A percentile compares a stretch with the other conserved stretches of the same genome.
phyloP scores from a whole-genome alignment of 2,113 vertebrate species.

The Ciconia maguari region DNA sequence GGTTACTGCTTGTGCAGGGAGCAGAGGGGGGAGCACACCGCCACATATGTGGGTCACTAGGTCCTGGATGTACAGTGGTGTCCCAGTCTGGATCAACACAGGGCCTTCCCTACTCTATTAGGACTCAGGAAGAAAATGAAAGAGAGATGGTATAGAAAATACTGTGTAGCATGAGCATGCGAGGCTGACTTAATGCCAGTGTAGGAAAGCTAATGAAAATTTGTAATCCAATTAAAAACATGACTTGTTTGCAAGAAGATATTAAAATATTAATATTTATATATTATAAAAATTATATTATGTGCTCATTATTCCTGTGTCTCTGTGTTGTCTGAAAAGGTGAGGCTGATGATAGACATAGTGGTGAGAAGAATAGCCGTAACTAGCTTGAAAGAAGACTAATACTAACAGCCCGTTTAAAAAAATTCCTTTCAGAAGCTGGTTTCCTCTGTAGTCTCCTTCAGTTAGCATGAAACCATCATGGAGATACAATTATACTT shows the following conservation, averaged over 20 bases:
- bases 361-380: background rate
- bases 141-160: background rate
- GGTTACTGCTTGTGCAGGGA: too few relatives aligned
- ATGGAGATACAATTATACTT: conserved; percentile 22
- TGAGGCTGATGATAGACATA: background rate
- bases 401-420: background rate
- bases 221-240: background rate
- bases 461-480: background rate
- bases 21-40: too few relatives aligned
- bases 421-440: background rate
- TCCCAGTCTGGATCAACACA: background rate
- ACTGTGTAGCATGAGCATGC: background rate
- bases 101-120: background rate
- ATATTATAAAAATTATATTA: background rate
- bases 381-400: background rate
- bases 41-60: background rate
- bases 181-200: background rate
- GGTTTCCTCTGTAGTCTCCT: conserved; percentile 5
- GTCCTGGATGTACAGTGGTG: background rate
- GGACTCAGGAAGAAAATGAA: background rate
- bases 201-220: background rate
- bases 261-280: background rate
- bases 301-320: background rate
- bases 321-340: background rate
- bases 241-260: background rate